Conservation (phyloP, 2,888 invertebrate species). For the Pecten maximus region DNA sequence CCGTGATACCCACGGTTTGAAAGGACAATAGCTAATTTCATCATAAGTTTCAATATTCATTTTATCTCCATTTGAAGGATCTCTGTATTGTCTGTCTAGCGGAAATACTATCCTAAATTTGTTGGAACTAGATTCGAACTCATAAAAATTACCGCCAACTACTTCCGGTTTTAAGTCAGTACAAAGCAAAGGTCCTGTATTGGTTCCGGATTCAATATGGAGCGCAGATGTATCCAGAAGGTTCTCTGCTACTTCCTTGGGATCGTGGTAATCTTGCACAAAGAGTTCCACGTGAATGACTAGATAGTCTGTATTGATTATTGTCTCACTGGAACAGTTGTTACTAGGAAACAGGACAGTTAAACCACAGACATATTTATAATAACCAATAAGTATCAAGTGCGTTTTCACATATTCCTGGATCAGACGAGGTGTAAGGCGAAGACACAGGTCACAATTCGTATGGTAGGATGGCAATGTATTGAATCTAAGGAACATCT, state of each 20-base stretch:
- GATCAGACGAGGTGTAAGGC: neutral
- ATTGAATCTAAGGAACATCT: neutral
- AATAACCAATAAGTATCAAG: neutral
- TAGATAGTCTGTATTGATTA: neutral
- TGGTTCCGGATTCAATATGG: neutral
- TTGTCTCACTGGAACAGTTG: neutral
- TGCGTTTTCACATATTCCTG: neutral
- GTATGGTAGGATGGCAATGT: neutral
- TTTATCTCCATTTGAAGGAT: neutral
- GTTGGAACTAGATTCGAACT: neutral
- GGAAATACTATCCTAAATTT: neutral
- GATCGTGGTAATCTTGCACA: neutral
- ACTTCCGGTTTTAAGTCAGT: neutral
- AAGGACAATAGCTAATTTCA: neutral
- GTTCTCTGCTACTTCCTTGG: neutral
- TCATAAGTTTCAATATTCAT: neutral
- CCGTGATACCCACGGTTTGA: neutral
- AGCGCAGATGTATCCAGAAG: neutral
- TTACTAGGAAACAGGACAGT: neutral
- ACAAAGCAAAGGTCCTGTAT: neutral
- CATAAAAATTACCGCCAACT: neutral
- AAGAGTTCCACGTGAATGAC: neutral
- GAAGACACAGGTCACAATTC: neutral
- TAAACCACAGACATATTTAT: neutral
- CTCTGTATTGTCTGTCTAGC: neutral